Conservation (phyloP, 2,888 invertebrate genomes). For the Hydraecia micacea region DNA sequence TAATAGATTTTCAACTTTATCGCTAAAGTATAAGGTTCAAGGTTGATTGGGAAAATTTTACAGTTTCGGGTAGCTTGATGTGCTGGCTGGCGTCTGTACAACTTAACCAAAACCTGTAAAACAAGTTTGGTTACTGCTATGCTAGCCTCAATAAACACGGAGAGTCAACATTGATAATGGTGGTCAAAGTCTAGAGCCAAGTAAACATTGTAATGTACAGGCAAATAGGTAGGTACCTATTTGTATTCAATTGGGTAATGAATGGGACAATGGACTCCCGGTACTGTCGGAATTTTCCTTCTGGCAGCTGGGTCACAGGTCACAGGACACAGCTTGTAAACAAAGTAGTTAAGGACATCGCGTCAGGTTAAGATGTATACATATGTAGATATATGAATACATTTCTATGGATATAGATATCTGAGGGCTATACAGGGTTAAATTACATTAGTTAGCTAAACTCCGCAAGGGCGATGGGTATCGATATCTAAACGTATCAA, state of each 20-base stretch:
- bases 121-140: not conserved
- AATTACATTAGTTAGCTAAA: no score
- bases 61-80: no score
- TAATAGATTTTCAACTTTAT: no score
- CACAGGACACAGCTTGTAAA: not conserved
- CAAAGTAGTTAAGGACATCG: slow-evolving; percentile 7
- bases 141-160: not conserved
- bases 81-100: no score
- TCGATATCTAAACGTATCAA: no score
- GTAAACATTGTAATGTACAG: slow-evolving; percentile 23
- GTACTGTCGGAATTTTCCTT: slow-evolving; percentile 11
- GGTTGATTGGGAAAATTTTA: no score
- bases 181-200: not conserved
- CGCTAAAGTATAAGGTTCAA: no score
- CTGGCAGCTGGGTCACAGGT: not conserved
- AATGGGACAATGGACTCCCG: slow-evolving; percentile 3
- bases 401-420: no score
- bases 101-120: not conserved
- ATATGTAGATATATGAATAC: no score
- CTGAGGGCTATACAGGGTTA: no score
- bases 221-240: slow-evolving; percentile 16
- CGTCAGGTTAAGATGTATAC: not conserved
- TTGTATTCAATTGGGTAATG: slow-evolving; percentile 32
- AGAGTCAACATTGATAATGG: slow-evolving; percentile 28
- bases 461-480: no score